These are phyloP conservation scores for Salminus brasiliensis DNA, from an alignment of 2,113 vertebrate species.

Conservation along the genomic window DNA sequence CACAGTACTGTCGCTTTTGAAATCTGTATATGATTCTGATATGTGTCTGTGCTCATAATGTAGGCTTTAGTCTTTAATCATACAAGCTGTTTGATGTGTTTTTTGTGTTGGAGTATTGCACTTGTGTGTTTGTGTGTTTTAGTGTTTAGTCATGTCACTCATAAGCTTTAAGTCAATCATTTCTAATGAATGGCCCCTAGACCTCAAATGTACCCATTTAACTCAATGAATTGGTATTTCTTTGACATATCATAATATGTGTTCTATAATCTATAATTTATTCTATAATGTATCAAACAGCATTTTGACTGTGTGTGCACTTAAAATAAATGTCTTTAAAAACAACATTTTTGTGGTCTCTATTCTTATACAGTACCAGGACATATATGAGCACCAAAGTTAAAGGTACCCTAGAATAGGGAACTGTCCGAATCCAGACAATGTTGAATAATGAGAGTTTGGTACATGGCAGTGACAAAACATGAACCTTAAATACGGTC, in stretches of 20 bases:
- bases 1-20: too few species aligned
- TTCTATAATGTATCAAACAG: not conserved
- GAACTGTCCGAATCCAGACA: too few species aligned
- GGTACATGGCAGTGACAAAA: too few species aligned
- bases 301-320: not conserved
- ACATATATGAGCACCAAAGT: too few species aligned
- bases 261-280: not conserved
- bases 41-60: not conserved
- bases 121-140: not conserved
- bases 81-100: not conserved
- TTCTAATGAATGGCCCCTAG: not conserved
- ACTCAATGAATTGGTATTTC: not conserved
- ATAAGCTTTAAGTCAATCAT: not conserved
- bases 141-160: not conserved
- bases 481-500: too few species aligned
- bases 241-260: not conserved
- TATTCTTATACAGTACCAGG: not conserved
- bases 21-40: not conserved
- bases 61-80: not conserved
- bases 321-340: not conserved
- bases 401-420: too few species aligned
- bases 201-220: too few species aligned
- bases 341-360: not conserved
- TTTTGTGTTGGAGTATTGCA: not conserved
- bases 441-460: too few species aligned